Evolutionary conservation across 2,797 vertebrate genomes (phyloP), one percentile per base, ranked within the genome.

Genomic region (Oryzias dopingdopingensis): DNA sequence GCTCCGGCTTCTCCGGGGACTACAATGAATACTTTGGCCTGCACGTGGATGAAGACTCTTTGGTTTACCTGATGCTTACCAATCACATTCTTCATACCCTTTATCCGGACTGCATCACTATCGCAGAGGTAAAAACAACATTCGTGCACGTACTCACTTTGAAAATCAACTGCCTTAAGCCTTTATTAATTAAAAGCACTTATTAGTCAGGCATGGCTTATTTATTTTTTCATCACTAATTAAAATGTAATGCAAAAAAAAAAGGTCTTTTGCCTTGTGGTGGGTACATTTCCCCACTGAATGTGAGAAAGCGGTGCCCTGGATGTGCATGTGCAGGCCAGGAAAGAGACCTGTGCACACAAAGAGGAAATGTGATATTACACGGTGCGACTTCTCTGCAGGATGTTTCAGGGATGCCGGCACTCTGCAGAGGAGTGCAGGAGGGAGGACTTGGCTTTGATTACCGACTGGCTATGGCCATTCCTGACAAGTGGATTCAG

Each of bases 401-500:
- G 97, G 97, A 99, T 67, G 97, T 99, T 58, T 99, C 97, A 22
- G 97, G 97, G 70, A 98, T 99, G 95, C 97, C 97, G n/a, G 94
- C 95, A 53, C 79, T 99, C 47, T 98, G 96, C 81, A 93, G 93
- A 66, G 90, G 88, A 4, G 74, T 95, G 62, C 67, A 83, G 59
- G 95, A 97, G 71, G 97, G 95, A 78, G 97, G 97, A 44, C 89
- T 86, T 4, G 97, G 97, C 16, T 99, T 99, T 82, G 96, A 99
- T 88, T 99, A 96, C 80, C 90, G 96, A 2, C 90, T 99, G 71
- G 94, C 96, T 18, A 99, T 99, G 97, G 97, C 97, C 65, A 92
- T 99, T 83, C 96, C 97, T 18, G 97, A 99, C 91, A 99, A 99
- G 83, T 99, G 97, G 97, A 99, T 99, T 82, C 95, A 98, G 94